phyloP scores from a whole-genome alignment of 2,888 invertebrate species.

The Ochropleura plecta region DNA sequence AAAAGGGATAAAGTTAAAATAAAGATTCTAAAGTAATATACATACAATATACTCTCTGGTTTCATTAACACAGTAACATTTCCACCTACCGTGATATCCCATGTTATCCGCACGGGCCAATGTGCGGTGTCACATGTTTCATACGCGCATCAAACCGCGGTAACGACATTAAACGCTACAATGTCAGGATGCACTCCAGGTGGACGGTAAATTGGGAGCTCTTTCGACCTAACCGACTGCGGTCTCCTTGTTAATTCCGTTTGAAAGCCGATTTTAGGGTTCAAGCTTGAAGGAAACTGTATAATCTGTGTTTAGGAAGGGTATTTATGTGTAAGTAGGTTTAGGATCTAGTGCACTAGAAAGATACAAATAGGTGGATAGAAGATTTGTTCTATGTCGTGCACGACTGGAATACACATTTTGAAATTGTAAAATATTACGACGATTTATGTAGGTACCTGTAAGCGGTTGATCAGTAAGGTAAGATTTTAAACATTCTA shows the following conservation, averaged over 20 bases:
- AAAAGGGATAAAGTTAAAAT: no score
- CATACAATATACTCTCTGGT: not conserved
- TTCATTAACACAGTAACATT: constrained; percentile 7
- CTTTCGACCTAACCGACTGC: constrained; percentile 64
- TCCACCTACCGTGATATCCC: not conserved
- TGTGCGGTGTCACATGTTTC: constrained; percentile 47
- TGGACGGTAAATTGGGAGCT: constrained; percentile 76
- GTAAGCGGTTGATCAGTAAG: not conserved
- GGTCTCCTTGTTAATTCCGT: constrained; percentile 63
- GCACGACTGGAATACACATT: not conserved
- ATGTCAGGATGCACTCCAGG: constrained; percentile 69
- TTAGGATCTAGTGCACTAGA: not conserved
- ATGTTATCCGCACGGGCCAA: constrained; percentile 10
- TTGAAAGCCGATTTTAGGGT: constrained; percentile 50
- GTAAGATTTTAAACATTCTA: not conserved
- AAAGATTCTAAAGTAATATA: not conserved
- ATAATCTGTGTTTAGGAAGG: constrained; percentile 18
- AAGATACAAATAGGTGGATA: not conserved
- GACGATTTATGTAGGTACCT: not conserved
- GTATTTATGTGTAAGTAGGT: not conserved
- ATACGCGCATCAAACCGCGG: constrained; percentile 71
- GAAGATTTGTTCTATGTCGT: not conserved
- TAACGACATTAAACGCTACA: constrained; percentile 75
- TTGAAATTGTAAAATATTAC: not conserved
- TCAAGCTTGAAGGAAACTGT: constrained; percentile 22